Conservation (phyloP, 2,113 vertebrate species). For the Aphelocoma coerulescens region DNA sequence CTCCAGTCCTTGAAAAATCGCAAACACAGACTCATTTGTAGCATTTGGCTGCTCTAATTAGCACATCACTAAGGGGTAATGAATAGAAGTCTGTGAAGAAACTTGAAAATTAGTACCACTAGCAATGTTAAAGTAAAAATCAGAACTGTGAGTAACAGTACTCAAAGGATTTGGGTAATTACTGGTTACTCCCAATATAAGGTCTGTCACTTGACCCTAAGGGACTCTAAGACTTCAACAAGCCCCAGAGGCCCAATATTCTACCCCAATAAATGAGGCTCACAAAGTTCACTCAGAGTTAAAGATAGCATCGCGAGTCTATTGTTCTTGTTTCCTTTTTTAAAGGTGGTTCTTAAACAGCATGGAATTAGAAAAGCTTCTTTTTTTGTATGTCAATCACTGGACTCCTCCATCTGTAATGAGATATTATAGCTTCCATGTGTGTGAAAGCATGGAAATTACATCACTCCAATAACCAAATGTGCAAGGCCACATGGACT, state of each 20-base stretch:
- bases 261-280: conserved; percentile 19
- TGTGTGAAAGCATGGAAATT: conserved; percentile 36
- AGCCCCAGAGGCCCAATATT: conserved; percentile 13
- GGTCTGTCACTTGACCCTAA: conserved; percentile 36
- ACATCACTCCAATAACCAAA: conserved; percentile 41
- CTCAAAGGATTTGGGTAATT: conserved; percentile 53
- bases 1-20: conserved; percentile 28
- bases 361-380: not conserved
- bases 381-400: conserved; percentile 14
- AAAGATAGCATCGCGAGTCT: not conserved
- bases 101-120: conserved; percentile 52
- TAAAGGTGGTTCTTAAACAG: conserved; percentile 12
- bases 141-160: conserved; percentile 50
- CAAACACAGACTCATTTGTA: conserved; percentile 55
- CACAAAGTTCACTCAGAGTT: conserved; percentile 36
- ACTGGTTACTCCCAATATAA: conserved; percentile 45
- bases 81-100: conserved; percentile 58
- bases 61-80: conserved; percentile 62
- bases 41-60: conserved; percentile 60
- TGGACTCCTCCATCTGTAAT: conserved; percentile 8
- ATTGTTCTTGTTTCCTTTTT: not conserved
- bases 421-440: conserved; percentile 54
- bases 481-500: not conserved
- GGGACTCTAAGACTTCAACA: not conserved
- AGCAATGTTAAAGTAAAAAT: conserved; percentile 60